Evolutionary conservation across 2,797 vertebrate genomes (phyloP).

Genomic region (Neosilurus mollespiculum): DNA sequence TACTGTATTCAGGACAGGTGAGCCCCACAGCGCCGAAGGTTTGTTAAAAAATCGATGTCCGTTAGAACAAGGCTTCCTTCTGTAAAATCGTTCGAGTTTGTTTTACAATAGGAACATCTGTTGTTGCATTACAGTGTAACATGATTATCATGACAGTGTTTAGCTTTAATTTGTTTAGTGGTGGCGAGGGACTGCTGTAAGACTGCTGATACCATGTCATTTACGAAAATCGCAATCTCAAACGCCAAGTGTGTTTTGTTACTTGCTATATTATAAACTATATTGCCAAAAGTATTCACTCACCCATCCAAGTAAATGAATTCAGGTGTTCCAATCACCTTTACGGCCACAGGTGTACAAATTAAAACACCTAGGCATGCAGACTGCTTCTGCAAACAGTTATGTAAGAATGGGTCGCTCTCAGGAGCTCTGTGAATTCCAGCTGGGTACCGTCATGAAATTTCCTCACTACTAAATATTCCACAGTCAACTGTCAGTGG

Average conservation of each 20-base stretch:
- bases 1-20: conserved; percentile 90
- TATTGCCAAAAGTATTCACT: neutral
- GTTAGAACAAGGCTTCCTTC: neutral
- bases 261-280: neutral
- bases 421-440: too few species aligned
- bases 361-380: too few species aligned
- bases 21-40: conserved; percentile 43
- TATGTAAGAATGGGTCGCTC: too few species aligned
- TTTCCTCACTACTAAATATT: too few species aligned
- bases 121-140: neutral
- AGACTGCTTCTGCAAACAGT: too few species aligned
- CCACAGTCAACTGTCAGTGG: too few species aligned
- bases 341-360: too few species aligned
- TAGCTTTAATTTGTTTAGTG: neutral
- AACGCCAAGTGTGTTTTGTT: neutral
- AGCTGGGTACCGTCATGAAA: too few species aligned
- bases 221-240: neutral
- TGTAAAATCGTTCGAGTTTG: neutral
- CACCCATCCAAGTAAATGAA: too few species aligned
- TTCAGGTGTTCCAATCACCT: too few species aligned
- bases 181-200: neutral
- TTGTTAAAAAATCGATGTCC: neutral
- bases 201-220: neutral
- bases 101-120: conserved; percentile 18
- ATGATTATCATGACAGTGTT: neutral